Base-by-base conservation (phyloP, 2,113 vertebrate genomes). In the Bombycilla garrulus region DNA sequence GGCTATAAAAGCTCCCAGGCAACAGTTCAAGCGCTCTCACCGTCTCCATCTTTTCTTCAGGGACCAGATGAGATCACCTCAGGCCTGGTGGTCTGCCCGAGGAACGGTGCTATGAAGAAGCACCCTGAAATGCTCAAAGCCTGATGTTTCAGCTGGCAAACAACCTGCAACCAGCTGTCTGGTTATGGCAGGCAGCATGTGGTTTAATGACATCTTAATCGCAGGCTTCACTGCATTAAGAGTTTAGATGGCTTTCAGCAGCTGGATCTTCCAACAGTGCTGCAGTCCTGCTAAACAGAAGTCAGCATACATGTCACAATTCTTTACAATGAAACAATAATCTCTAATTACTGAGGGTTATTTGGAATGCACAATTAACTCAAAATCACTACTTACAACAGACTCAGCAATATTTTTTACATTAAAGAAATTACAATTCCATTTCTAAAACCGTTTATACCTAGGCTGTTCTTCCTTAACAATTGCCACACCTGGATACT, bases 111-210 rank as follows among this genome's bases (percentile, higher is more conserved):
- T 73, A 4, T 45, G 42, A 84, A 81, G 47, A 48, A 74, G 20
- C 24, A 35, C 9, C 22, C 69, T 50, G 57, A 84, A 80, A 70
- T 24, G 79, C 42, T 57, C 72, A 33, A 35, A 47, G 33, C 18
- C 38, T 71, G 72, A 26, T 62, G 58, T 58, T 64, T 58, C 57
- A 73, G 24, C 50, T 38, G 70, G 54, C 50, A 77, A 61, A 86
- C 2, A 38, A 38, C 38, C 38, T 38, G 38, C 38, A 38, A 38
- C 38, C 38, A 38, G 38, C 38, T 38, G 38, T 38, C 38, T 38
- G 0, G 31, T 31, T 57, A 48, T 15, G 28, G 66, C 58, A 76
- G 45, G 54, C 45, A 61, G 58, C 31, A 23, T 0, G 0, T 5
- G 10, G 24, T 35, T 91, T 65, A 91, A 58, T 13, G 38, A 14